A percentile compares a stretch with the other conserved stretches of the same genome.
These are phyloP conservation scores for Melangyna quadrimaculata DNA, from an alignment of 2,888 invertebrate genomes.

Conservation along the genomic window DNA sequence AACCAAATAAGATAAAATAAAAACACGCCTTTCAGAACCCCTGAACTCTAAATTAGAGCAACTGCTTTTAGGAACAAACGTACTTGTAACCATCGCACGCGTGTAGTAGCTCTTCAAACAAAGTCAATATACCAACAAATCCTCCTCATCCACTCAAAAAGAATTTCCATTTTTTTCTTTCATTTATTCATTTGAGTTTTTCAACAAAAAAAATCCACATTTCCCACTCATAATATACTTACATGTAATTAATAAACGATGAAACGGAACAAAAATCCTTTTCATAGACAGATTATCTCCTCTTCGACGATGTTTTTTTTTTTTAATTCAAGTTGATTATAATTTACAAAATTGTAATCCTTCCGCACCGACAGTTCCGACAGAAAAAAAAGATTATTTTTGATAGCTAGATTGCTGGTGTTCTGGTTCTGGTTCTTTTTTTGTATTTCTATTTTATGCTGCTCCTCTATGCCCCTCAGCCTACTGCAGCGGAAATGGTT, in stretches of 20 bases:
- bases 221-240: constrained; percentile 40
- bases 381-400: constrained; percentile 33
- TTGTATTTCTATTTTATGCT: background rate
- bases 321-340: constrained; percentile 51
- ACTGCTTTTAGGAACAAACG: background rate
- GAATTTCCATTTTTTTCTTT: background rate
- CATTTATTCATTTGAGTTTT: background rate
- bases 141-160: background rate
- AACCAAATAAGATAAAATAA: background rate
- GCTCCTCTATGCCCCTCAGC: constrained; percentile 55
- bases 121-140: background rate
- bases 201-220: background rate
- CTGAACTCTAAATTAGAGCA: background rate
- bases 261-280: constrained; percentile 43
- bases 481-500: constrained; percentile 68
- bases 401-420: constrained; percentile 23
- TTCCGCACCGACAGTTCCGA: constrained; percentile 52
- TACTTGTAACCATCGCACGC: constrained; percentile 3
- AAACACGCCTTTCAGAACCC: background rate
- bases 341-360: constrained; percentile 66
- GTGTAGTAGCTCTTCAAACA: background rate
- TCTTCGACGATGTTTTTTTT: background rate
- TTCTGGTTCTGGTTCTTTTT: background rate
- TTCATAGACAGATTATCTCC: constrained; percentile 47
- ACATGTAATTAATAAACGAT: constrained; percentile 51